phyloP scores from a whole-genome alignment of 2,888 invertebrate species.

The Noctua fimbriata region DNA sequence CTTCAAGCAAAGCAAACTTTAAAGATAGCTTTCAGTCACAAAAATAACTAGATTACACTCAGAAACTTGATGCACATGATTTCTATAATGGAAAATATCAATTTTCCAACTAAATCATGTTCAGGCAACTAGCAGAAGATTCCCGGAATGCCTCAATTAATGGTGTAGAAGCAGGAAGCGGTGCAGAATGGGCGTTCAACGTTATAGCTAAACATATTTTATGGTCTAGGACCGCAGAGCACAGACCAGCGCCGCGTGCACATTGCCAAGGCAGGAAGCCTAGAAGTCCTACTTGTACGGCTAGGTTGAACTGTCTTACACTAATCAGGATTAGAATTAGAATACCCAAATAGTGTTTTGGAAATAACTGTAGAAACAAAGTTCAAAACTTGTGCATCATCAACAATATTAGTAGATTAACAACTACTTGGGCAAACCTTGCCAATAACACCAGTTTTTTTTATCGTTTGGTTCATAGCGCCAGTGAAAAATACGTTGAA shows the following conservation, averaged over 20 bases:
- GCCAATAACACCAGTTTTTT: neutral
- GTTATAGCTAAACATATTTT: conserved; percentile 61
- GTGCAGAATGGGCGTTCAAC: conserved; percentile 31
- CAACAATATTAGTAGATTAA: neutral
- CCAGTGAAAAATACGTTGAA: neutral
- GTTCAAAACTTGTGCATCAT: neutral
- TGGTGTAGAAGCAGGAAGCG: conserved; percentile 57
- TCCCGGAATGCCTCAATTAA: conserved; percentile 56
- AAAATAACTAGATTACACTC: neutral
- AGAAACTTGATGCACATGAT: neutral
- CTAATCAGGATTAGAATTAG: neutral
- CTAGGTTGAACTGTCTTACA: neutral
- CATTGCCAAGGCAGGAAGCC: conserved; percentile 29
- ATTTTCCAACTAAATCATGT: neutral
- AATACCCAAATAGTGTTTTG: neutral
- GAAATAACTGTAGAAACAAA: neutral
- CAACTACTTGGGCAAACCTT: neutral
- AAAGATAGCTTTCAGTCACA: neutral
- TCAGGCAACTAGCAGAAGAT: conserved; percentile 24
- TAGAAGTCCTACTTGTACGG: neutral
- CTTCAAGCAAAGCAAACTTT: neutral
- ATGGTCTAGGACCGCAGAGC: conserved; percentile 48
- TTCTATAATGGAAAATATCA: neutral
- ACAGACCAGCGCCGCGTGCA: conserved; percentile 26
- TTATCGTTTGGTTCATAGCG: too few species aligned